A percentile compares a stretch with the other conserved stretches of the same genome.
phyloP scores from a whole-genome alignment of 2,797 vertebrate species.

The Ceyx erithaca region DNA sequence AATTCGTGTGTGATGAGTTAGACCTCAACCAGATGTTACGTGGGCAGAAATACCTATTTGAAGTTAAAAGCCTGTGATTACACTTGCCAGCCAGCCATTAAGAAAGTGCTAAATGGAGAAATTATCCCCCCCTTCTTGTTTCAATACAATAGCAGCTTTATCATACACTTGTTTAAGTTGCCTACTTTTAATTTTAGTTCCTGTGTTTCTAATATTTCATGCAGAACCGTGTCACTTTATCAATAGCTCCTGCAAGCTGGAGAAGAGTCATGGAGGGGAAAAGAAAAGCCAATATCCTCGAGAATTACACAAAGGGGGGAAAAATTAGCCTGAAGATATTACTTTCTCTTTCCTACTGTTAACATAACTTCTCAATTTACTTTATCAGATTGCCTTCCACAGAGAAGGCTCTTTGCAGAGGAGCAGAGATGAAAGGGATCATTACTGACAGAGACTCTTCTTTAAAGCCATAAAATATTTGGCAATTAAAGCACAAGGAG shows the following conservation, averaged over 20 bases:
- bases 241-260: constrained; percentile 16
- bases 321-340: constrained; percentile 8
- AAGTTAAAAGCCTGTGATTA: constrained; percentile 71
- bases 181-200: constrained; percentile 27
- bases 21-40: constrained; percentile 67
- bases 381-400: constrained; percentile 17
- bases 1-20: neutral
- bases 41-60: constrained; percentile 67
- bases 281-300: neutral
- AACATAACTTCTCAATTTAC: constrained; percentile 28
- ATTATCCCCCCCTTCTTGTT: constrained; percentile 45
- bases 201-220: neutral
- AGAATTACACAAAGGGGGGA: constrained; percentile 15
- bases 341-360: constrained; percentile 10
- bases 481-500: constrained; percentile 30
- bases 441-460: neutral
- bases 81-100: constrained; percentile 74
- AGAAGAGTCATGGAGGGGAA: neutral
- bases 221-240: neutral
- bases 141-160: constrained; percentile 68
- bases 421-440: constrained; percentile 32
- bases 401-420: neutral
- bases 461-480: constrained; percentile 41
- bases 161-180: constrained; percentile 53
- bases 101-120: constrained; percentile 44